Base-by-base conservation (phyloP, 2,797 vertebrate species). In the Typhlichthys subterraneus region DNA sequence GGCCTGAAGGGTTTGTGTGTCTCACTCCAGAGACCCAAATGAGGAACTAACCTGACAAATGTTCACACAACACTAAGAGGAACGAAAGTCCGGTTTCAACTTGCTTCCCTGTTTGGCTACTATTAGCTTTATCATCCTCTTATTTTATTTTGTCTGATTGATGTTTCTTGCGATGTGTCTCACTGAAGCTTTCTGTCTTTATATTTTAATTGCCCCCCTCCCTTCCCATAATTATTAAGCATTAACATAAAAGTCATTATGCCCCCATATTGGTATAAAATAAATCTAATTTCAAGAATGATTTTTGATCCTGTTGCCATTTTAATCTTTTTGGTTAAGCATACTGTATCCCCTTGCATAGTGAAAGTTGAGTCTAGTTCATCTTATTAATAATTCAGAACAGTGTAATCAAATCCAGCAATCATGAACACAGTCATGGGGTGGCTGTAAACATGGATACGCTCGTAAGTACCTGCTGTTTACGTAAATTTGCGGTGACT, bases 341-440 rank as follows among this genome's bases (percentile, higher is more conserved):
- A 1, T 17, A 23, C 23, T 23, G 23, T 23, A 76, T 4, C 60
- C 67, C 42, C 12, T 64, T 61, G 60, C 17, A 19, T 38, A 76
- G 70, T 75, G 83, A 86, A 87, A 90, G 83, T 70, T 59, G 76
- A 79, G 63, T 75, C 78, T 65, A 19, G 33, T 53, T 49, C 13
- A 15, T 1, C 42, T 75, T 72, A 79, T 92, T 54, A 87, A 91
- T 92, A 85, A 83, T 91, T 86, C 38, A 92, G 57, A 10, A 0
- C 13, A 7, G 13, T 71, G 88, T 78, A 84, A 88, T 72, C 29
- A 59, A 77, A 85, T 53, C 80, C 77, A 72, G 55, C 54, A 63
- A 5, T 14, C n/a, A 15, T 47, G 58, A 54, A 65, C 47, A 56
- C 7, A 15, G 49, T 1, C 42, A 60, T 14, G 12, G 49, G 47